Evolutionary conservation across 2,113 vertebrate species (phyloP).

Genomic region (Forbesichthys agassizii): DNA sequence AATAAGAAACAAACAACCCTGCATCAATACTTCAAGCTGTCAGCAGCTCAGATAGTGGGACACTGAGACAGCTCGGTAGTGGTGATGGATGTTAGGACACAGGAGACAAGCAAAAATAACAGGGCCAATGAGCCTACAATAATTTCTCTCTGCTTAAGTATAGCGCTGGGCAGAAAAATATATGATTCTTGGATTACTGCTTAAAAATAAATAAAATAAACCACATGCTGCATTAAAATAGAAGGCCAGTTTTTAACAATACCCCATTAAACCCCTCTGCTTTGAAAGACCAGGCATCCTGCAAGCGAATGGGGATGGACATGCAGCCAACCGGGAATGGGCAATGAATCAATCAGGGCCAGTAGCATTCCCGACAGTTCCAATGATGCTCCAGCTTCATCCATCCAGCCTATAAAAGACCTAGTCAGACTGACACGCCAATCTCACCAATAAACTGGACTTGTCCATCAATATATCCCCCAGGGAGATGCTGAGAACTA

Average conservation of each 20-base stretch:
- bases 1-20: conserved; percentile 1
- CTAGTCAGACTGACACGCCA: conserved; percentile 38
- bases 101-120: background rate
- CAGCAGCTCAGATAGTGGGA: conserved; percentile 3
- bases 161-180: background rate
- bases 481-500: background rate
- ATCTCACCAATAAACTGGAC: conserved; percentile 28
- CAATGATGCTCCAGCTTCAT: conserved; percentile 13
- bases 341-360: conserved; percentile 16
- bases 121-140: background rate
- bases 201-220: background rate
- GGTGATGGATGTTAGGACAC: conserved; percentile 1
- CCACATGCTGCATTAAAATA: background rate
- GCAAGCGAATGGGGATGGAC: background rate
- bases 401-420: conserved; percentile 18
- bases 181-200: background rate
- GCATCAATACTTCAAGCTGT: conserved; percentile 13
- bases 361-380: conserved; percentile 6
- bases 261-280: background rate
- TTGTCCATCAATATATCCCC: conserved; percentile 29
- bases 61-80: conserved; percentile 4
- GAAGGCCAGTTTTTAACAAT: background rate
- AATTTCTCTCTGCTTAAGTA: background rate
- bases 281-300: background rate
- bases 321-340: conserved; percentile 3